Conservation (phyloP, 2,113 vertebrate genomes). For the Pseudolaguvia tuberculata region DNA sequence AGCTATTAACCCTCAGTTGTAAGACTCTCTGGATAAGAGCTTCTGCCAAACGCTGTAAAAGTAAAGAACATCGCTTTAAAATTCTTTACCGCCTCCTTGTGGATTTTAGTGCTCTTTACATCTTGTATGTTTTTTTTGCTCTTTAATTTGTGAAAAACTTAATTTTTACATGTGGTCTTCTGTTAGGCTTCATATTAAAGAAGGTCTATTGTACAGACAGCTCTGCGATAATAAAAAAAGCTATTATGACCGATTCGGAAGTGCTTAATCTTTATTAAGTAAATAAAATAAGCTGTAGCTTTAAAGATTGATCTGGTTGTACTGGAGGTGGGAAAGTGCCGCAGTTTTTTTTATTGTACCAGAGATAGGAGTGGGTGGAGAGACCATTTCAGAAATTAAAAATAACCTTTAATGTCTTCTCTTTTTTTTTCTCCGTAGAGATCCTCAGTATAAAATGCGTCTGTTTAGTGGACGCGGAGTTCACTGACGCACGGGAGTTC, state of each 20-base stretch:
- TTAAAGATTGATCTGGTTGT: conserved; percentile 43
- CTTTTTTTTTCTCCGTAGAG: conserved; percentile 60
- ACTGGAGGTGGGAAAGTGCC: conserved; percentile 54
- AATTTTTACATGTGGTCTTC: neutral
- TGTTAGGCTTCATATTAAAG: no score
- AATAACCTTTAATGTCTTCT: conserved; percentile 72
- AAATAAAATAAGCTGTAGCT: neutral
- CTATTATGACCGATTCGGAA: neutral
- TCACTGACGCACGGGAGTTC: neutral
- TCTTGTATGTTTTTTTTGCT: neutral
- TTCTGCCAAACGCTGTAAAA: no score
- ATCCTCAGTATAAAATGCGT: conserved; percentile 77
- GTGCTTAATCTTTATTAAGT: neutral
- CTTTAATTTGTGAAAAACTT: neutral
- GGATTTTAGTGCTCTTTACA: neutral
- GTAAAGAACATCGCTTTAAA: neutral
- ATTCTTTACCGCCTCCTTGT: conserved; percentile 30
- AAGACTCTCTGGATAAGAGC: no score
- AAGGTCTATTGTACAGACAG: neutral
- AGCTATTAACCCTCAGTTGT: no score
- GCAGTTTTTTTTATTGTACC: conserved; percentile 67
- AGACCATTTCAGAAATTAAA: conserved; percentile 73
- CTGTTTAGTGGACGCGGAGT: conserved; percentile 39
- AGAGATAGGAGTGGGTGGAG: conserved; percentile 70
- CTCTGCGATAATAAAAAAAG: no score